Evolutionary conservation across 2,888 invertebrate genomes (phyloP), one percentile per base, ranked within the genome.

Genomic region (Mesorhabditis spiculigera): DNA sequence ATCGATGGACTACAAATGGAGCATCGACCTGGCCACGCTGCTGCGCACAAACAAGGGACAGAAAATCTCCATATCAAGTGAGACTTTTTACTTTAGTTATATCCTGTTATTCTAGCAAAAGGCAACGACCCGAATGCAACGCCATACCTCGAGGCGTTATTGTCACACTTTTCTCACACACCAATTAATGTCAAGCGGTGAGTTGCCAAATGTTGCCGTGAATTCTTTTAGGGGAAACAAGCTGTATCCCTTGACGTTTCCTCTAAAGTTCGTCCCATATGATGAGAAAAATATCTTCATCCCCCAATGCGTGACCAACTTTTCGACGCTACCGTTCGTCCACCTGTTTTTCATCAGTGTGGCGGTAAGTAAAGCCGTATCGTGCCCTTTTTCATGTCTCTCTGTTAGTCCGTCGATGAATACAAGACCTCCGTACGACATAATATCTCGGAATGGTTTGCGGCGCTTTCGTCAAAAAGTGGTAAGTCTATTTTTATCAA

Each of bases 381-480:
- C 5, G 5, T 75, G 28, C n/a, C 28, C n/a, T 41, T 4, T 66
- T n/a, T 8, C 42, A 42, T 45, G 5, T 44, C 4, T 65, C 41
- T 5, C 42, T 78, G 78, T 6, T 43, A 83, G 83, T 76, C 75
- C 28, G 78, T 78, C 0, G 85, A 85, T 43, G 85, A 84, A 66
- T 85, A 85, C 73, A 74, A 81, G 44, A 67, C 75, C 5, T 75
- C 69, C 44, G 78, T 82, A 1, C 77, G 82, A 3, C 82, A 82
- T 63, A 76, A 78, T 63, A 78, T 85, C 10, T 78, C 80, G 8
- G 85, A 85, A 75, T 85, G 85, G 85, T 85, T 85, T 69, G 78
- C 83, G 4, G 75, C 71, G 5, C 73, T 76, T 16, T 66, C 58
- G 5, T 16, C 43, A 6, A 28, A 45, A 66, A 45, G 61, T 16